Conservation (phyloP, 2,113 vertebrate genomes). For the Ciconia stormi region DNA sequence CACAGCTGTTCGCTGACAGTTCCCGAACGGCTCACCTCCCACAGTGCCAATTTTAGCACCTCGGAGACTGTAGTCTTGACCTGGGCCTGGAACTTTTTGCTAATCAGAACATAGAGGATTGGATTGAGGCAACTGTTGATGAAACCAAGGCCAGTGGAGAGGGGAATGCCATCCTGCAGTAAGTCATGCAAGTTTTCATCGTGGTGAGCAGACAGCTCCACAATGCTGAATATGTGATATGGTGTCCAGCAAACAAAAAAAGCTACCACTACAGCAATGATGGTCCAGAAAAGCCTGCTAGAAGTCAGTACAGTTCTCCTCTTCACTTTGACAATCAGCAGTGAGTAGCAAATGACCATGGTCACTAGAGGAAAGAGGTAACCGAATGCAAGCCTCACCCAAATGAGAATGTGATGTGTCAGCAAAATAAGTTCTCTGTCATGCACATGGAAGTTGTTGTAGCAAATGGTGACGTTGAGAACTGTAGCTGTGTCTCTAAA, state of each 20-base stretch:
- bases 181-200: slow-evolving; percentile 65
- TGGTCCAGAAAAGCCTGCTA: slow-evolving; percentile 87
- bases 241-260: slow-evolving; percentile 96
- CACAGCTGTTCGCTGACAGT: slow-evolving; percentile 81
- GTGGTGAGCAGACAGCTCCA: slow-evolving; percentile 87
- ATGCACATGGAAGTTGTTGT: slow-evolving; percentile 86
- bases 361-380: slow-evolving; percentile 89
- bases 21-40: slow-evolving; percentile 86
- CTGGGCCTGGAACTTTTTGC: slow-evolving; percentile 83
- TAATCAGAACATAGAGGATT: slow-evolving; percentile 89
- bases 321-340: slow-evolving; percentile 81
- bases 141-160: slow-evolving; percentile 89
- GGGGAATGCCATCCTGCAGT: slow-evolving; percentile 83
- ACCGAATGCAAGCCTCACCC: slow-evolving; percentile 82
- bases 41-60: slow-evolving; percentile 85
- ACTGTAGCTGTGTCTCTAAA: slow-evolving; percentile 82
- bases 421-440: slow-evolving; percentile 65
- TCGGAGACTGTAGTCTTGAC: slow-evolving; percentile 82
- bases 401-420: slow-evolving; percentile 81
- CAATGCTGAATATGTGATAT: slow-evolving; percentile 88
- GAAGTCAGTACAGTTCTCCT: slow-evolving; percentile 71
- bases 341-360: slow-evolving; percentile 88
- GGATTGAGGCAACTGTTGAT: slow-evolving; percentile 97
- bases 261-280: slow-evolving; percentile 84
- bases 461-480: slow-evolving; percentile 80